These are phyloP conservation scores for Paedocypris sp. DNA, from an alignment of 2,113 vertebrate species.

Conservation along the genomic window DNA sequence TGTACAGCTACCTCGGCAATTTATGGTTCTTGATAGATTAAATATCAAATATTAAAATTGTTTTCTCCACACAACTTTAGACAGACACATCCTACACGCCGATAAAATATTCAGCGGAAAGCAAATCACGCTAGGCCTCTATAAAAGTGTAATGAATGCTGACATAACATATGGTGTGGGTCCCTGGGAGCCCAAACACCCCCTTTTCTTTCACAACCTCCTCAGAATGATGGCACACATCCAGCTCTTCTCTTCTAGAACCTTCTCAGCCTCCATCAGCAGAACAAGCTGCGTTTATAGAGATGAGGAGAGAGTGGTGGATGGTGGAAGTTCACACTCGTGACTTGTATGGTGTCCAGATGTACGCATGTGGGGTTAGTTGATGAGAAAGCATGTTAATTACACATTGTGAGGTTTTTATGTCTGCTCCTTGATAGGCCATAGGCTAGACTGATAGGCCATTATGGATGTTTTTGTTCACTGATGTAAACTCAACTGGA, in stretches of 20 bases:
- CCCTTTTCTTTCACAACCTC: conserved; percentile 19
- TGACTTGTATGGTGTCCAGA: neutral
- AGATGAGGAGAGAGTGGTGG: conserved; percentile 24
- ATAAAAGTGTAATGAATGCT: conserved; percentile 34
- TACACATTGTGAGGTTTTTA: conserved; percentile 7
- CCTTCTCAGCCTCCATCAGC: conserved; percentile 12
- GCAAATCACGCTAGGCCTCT: conserved; percentile 22
- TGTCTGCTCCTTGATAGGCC: neutral
- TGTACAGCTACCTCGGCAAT: conserved; percentile 6
- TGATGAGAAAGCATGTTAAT: conserved; percentile 22
- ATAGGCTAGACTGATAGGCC: neutral
- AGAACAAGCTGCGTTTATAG: conserved; percentile 22
- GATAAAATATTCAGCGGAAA: conserved; percentile 10
- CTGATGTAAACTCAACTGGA: neutral
- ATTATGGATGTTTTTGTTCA: conserved; percentile 5
- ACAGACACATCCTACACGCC: neutral
- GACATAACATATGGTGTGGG: conserved; percentile 33
- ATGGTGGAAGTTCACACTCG: conserved; percentile 26
- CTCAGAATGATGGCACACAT: conserved; percentile 13
- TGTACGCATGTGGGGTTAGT: conserved; percentile 22
- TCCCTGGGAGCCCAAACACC: conserved; percentile 25
- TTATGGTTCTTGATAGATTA: conserved; percentile 7
- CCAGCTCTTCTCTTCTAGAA: conserved; percentile 7
- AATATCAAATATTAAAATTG: conserved; percentile 8
- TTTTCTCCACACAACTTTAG: neutral